phyloP scores from a whole-genome alignment of 1,140 invertebrate genomes.

The Scaptomyza hsui region DNA sequence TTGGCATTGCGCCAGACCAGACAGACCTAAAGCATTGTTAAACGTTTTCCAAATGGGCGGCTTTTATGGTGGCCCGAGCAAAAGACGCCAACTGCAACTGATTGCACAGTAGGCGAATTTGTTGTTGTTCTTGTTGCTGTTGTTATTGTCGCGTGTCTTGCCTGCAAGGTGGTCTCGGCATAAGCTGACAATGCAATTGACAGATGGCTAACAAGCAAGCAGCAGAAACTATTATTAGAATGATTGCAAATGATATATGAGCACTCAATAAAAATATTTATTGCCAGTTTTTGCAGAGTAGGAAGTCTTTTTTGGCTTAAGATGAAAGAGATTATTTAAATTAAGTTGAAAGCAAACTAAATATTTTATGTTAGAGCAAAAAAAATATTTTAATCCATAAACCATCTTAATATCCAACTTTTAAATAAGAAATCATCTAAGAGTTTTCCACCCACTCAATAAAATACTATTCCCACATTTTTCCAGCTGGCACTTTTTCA shows the following conservation, averaged over 20 bases:
- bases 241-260: conserved; percentile 5
- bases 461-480: neutral
- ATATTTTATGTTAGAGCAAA: no score
- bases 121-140: neutral
- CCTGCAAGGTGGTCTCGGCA: conserved; percentile 19
- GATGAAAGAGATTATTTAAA: neutral
- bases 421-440: neutral
- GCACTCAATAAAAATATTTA: neutral
- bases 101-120: conserved; percentile 21
- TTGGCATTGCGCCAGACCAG: conserved; percentile 54
- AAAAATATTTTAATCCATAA: no score
- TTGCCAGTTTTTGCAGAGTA: neutral
- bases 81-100: conserved; percentile 52
- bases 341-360: no score
- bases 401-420: neutral
- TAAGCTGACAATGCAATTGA: conserved; percentile 13
- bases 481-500: neutral
- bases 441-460: no score
- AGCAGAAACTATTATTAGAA: neutral
- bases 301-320: neutral
- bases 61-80: conserved; percentile 43
- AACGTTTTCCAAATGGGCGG: conserved; percentile 51
- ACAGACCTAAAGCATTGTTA: conserved; percentile 58
- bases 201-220: conserved; percentile 13
- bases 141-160: conserved; percentile 35